Conservation (phyloP, 1,140 invertebrate genomes). For the Choristoneura fumiferana region DNA sequence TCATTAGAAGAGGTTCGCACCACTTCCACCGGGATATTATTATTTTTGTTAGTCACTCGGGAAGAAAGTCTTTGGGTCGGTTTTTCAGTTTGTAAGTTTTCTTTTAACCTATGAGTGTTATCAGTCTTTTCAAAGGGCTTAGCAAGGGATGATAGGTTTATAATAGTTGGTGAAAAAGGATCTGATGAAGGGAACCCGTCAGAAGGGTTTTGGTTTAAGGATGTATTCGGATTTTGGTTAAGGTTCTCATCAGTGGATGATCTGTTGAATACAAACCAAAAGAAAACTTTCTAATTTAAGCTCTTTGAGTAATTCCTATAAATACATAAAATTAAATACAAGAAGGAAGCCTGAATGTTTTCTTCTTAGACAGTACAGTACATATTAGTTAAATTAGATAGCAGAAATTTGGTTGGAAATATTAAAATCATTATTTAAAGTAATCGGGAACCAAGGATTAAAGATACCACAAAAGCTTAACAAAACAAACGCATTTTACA, state of each 20-base stretch:
- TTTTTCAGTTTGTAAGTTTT: conserved; percentile 54
- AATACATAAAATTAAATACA: conserved; percentile 20
- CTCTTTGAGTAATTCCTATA: conserved; percentile 34
- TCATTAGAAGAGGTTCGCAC: conserved; percentile 36
- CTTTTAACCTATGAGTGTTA: conserved; percentile 52
- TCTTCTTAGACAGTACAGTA: conserved; percentile 17
- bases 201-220: conserved; percentile 48
- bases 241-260: conserved; percentile 76
- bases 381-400: conserved; percentile 31
- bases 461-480: conserved; percentile 72
- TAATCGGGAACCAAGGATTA: conserved; percentile 23
- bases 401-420: conserved; percentile 20
- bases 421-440: conserved; percentile 21
- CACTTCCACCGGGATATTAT: conserved; percentile 39
- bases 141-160: conserved; percentile 67
- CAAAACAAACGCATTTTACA: conserved; percentile 20
- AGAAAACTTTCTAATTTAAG: conserved; percentile 72
- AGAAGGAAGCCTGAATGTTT: conserved; percentile 13
- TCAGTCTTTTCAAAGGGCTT: conserved; percentile 73
- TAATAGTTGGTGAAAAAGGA: conserved; percentile 46
- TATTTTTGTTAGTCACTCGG: conserved; percentile 48
- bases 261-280: conserved; percentile 79
- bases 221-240: conserved; percentile 55
- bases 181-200: conserved; percentile 43
- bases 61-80: conserved; percentile 43